Conservation (phyloP, 2,888 invertebrate genomes). For the Zeuzera pyrina region DNA sequence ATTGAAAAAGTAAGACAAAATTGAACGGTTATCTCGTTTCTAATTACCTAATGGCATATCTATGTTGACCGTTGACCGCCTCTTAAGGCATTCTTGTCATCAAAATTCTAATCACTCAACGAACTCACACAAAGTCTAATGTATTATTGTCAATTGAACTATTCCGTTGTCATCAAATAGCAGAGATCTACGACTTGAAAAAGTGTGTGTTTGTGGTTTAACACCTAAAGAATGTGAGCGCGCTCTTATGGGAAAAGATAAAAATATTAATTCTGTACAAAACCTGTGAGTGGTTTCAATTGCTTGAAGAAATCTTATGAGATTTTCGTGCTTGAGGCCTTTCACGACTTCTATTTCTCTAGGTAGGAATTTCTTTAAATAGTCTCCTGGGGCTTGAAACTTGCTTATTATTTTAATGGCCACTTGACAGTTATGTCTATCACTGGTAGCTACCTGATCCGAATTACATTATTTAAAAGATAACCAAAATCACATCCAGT, state of each 20-base stretch:
- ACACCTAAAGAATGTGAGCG: not conserved
- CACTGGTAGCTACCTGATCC: conserved; percentile 79
- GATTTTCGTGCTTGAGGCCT: conserved; percentile 83
- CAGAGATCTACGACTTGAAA: not conserved
- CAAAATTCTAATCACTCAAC: too few relatives aligned
- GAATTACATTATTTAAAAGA: not conserved
- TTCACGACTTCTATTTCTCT: conserved; percentile 89
- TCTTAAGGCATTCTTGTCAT: too few relatives aligned
- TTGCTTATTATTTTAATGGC: conserved; percentile 90
- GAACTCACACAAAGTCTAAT: too few relatives aligned
- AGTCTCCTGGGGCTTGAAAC: conserved; percentile 85
- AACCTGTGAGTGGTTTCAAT: conserved; percentile 89
- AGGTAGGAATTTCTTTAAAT: conserved; percentile 84
- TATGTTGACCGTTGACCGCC: too few relatives aligned
- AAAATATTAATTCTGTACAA: not conserved
- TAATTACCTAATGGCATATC: too few relatives aligned
- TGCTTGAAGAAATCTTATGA: conserved; percentile 86
- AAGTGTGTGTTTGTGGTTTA: too few relatives aligned
- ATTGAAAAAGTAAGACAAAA: too few relatives aligned
- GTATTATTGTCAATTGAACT: too few relatives aligned
- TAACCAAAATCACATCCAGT: too few relatives aligned
- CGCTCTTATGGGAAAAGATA: not conserved
- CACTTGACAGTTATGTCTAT: conserved; percentile 80
- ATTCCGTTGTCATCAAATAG: too few relatives aligned
- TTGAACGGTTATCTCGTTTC: too few relatives aligned